Percentiles rank a stretch among this genome's conserved stretches.
Evolutionary conservation across 2,113 vertebrate genomes (phyloP).

Genomic region (Forbesichthys papilliferus): DNA sequence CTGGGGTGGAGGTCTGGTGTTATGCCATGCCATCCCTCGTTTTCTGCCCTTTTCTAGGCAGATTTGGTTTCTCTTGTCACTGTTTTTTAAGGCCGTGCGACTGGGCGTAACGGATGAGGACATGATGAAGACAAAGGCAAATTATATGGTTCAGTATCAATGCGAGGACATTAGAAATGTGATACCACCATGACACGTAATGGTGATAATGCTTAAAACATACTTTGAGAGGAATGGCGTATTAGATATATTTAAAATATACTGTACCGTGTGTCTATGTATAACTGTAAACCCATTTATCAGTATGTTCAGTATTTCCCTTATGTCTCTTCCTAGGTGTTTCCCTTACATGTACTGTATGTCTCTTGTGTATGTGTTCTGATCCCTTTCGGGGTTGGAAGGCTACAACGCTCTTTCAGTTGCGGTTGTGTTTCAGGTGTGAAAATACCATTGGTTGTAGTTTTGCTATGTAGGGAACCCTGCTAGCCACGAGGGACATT

Average conservation of each 20-base stretch:
- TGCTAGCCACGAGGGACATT: slow-evolving; percentile 9
- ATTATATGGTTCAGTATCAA: neutral
- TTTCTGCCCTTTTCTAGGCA: no score
- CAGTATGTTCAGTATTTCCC: neutral
- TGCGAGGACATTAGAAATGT: neutral
- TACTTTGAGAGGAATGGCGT: no score
- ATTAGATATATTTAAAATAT: neutral
- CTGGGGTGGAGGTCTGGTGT: neutral
- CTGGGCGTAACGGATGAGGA: neutral
- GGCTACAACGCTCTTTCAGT: no score
- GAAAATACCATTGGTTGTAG: slow-evolving; percentile 38
- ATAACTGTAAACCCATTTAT: no score
- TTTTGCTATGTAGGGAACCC: slow-evolving; percentile 3
- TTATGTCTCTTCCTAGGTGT: slow-evolving; percentile 6
- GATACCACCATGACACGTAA: neutral
- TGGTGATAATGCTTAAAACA: slow-evolving; percentile 1
- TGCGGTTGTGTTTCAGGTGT: slow-evolving; percentile 14
- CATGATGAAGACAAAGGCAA: neutral
- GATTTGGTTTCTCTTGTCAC: no score
- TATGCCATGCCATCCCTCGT: neutral
- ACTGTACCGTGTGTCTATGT: no score
- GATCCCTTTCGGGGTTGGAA: neutral
- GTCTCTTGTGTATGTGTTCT: no score
- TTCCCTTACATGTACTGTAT: neutral
- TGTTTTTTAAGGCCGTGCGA: no score